These are phyloP conservation scores for Scarus forsteni DNA, from an alignment of 2,797 vertebrate species.

Conservation along the genomic window DNA sequence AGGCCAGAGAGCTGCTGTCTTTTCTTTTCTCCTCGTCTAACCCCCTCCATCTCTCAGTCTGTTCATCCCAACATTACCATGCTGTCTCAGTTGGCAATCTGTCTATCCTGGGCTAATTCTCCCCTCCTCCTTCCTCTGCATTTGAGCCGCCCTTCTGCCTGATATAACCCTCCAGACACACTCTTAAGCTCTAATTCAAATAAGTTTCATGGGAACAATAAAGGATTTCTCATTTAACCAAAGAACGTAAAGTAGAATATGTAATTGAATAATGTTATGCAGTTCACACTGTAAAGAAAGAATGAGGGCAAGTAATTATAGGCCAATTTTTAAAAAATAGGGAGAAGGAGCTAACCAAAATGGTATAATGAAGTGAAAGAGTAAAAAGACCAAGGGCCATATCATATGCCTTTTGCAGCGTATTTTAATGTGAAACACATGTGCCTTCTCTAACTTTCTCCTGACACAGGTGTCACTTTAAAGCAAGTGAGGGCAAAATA, in stretches of 20 bases:
- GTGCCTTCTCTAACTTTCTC: no score
- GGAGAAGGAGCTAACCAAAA: no score
- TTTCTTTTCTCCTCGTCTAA: constrained; percentile 61
- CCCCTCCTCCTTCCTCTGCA: constrained; percentile 53
- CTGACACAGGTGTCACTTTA: no score
- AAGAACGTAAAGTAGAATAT: constrained; percentile 46
- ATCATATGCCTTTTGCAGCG: no score
- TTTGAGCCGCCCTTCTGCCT: constrained; percentile 57
- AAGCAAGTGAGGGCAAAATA: no score
- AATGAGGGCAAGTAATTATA: no score
- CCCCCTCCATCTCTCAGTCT: constrained; percentile 77
- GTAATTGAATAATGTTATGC: constrained; percentile 40
- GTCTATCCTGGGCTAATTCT: constrained; percentile 76
- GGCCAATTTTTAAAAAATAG: no score
- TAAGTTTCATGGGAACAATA: constrained; percentile 53
- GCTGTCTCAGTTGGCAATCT: constrained; percentile 77
- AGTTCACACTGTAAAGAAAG: constrained; percentile 33
- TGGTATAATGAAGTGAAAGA: no score
- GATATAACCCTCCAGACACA: constrained; percentile 53
- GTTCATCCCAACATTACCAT: constrained; percentile 81
- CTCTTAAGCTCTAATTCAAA: constrained; percentile 52
- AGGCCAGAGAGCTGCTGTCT: constrained; percentile 65
- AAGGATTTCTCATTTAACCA: constrained; percentile 40
- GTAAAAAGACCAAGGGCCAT: no score
- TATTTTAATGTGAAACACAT: no score